Base-by-base conservation (phyloP, 2,797 vertebrate genomes). In the Podarcis lilfordi region DNA sequence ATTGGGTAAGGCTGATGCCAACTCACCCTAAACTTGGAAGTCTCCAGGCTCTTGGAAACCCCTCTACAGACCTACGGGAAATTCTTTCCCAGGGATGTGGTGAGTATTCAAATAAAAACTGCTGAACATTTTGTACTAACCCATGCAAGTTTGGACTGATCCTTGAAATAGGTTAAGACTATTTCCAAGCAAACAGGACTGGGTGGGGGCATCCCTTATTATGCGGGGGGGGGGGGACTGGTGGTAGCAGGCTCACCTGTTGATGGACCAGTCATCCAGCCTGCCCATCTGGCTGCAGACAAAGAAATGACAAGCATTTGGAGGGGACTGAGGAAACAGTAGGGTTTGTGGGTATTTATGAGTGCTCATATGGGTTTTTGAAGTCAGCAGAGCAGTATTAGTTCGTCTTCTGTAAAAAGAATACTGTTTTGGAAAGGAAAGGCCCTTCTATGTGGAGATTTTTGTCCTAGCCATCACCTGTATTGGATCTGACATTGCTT, bases 351-450 rank as follows among this genome's bases (percentile, higher is more conserved):
- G 11, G 43, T 8, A 29, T 75, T 74, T 13, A 21, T 23, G 1
- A 3, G 50, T 64, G 40, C 50, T 29, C 83, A 1, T 9, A 32
- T 17, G 40, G 29, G 29, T 21, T 4, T n/a, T 69, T 9, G 29
- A n/a, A 4, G 81, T 0, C 19, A 45, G 64, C 3, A 7, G 64
- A 0, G 8, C n/a, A 10, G 27, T 3, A 3, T 1, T 13, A 1
- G 68, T 10, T n/a, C 21, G 1, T 55, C 50, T 55, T 55, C 50
- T 55, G 50, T 55, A 55, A 55, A 55, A 55, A 15, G 50, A 55
- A 55, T 15, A 55, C 50, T 15, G 13, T 55, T 50, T 55, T 55
- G 50, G 50, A 15, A 55, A 55, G 50, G 50, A 55, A 55, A 55
- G 3, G 50, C 50, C 50, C 50, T 15, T 55, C 50, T 15, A 50